These are phyloP conservation scores for Halocaridina rubra DNA, from an alignment of 2,888 invertebrate genomes.

Conservation along the genomic window DNA sequence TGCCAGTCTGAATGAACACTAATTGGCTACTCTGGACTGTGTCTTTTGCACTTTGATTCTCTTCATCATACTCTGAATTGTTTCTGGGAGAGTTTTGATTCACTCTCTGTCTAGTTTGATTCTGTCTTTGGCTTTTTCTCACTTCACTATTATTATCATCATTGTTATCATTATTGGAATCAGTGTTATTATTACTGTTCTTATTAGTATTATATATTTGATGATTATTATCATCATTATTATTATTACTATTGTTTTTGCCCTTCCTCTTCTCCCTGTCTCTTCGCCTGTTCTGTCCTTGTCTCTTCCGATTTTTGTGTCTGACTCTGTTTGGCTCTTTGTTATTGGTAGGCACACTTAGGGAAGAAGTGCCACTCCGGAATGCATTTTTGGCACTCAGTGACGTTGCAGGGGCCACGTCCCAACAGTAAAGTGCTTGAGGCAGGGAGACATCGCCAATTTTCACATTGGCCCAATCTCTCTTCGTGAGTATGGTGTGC, in stretches of 20 bases:
- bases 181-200: not conserved
- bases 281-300: not conserved
- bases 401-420: conserved; percentile 13
- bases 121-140: no score
- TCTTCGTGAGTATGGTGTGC: conserved; percentile 87
- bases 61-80: no score
- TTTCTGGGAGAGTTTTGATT: not conserved
- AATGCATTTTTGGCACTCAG: no score
- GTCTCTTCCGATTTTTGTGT: not conserved
- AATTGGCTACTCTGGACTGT: not conserved
- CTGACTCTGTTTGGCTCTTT: no score
- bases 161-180: not conserved
- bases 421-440: conserved; percentile 90
- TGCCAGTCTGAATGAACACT: not conserved
- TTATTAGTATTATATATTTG: not conserved
- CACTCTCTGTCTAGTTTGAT: not conserved
- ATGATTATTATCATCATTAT: not conserved
- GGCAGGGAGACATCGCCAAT: conserved; percentile 87
- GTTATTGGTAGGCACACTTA: no score
- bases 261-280: not conserved
- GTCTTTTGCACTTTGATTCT: not conserved
- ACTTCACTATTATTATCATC: no score
- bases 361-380: no score
- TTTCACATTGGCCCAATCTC: conserved; percentile 87
- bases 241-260: not conserved